A percentile compares a stretch with the other conserved stretches of the same genome.
Evolutionary conservation across 2,797 vertebrate species (phyloP).

Genomic region (Eurystomus glaucurus): DNA sequence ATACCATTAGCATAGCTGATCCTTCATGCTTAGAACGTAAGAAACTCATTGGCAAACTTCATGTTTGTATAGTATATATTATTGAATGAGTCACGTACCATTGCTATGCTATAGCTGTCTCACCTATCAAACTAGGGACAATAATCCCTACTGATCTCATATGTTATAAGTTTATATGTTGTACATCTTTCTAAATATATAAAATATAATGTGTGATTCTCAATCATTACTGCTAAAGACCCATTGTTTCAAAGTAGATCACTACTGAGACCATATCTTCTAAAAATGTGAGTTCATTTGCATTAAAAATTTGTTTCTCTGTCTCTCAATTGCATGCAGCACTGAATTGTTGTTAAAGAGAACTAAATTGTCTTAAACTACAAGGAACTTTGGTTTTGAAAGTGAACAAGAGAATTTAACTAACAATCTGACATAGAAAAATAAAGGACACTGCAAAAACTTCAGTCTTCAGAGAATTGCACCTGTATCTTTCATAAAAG

Average conservation of each 20-base stretch:
- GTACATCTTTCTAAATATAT: background rate
- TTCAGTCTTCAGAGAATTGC: conserved; percentile 53
- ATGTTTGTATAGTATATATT: background rate
- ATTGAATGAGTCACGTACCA: background rate
- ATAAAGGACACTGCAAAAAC: conserved; percentile 50
- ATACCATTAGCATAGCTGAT: background rate
- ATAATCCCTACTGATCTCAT: background rate
- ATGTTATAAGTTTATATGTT: background rate
- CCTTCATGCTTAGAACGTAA: background rate
- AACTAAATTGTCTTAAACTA: background rate
- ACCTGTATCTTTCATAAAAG: conserved; percentile 61
- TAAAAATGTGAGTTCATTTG: background rate
- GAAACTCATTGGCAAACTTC: background rate
- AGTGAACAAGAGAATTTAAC: background rate
- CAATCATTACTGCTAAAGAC: background rate
- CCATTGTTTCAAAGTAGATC: background rate
- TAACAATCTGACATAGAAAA: conserved; percentile 24
- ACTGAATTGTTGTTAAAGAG: background rate
- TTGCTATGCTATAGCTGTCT: background rate
- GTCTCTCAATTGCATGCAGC: background rate
- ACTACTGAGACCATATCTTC: background rate
- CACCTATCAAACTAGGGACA: background rate
- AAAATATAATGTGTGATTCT: background rate
- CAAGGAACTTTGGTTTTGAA: background rate
- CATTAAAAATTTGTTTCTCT: background rate